Base-by-base conservation (phyloP, 2,888 invertebrate genomes). In the Dugesia japonica region DNA sequence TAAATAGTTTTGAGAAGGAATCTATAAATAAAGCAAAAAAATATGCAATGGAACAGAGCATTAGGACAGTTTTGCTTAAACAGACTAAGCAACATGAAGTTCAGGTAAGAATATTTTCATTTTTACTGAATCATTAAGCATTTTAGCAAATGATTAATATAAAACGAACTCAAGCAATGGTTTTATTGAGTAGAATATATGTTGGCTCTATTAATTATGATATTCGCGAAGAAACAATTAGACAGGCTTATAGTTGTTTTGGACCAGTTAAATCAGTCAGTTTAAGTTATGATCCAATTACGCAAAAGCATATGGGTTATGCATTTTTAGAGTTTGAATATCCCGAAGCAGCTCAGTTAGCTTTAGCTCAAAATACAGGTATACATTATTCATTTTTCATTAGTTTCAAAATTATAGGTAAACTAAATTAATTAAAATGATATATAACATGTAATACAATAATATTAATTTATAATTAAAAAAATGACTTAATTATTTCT, bases 241-340 rank as follows among this genome's bases (percentile, higher is more conserved):
- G 94, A 73, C 92, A 92, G 83, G 93, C 94, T 23, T 98, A 99
- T 86, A 88, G 92, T 79, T 95, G 95, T 26, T 99, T 97, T 86
- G 98, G 98, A 17, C 97, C 98, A 17, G 97, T 99, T 83, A 97
- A 97, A 86, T 92, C 94, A n/a, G 95, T 99, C 84, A 98, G 95
- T 86, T 94, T 99, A 92, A 94, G 94, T 1, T 99, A 94, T 93
- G 98, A 99, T 87, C 92, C 95, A 0, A 90, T 94, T 75, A 97
- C 97, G n/a, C 84, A 80, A 92, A 97, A 98, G 85, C 98, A 99
- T 87, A 98, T 98, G 86, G 98, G 98, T 17, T 99, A 98, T 85
- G 98, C 98, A 1, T 99, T 99, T 87, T 94, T 99, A 42, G 98
- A 99, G 86, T 99, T 95, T 86, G 98, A 99, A 86, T 92, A 97